phyloP scores from a whole-genome alignment of 2,797 vertebrate genomes.

The Cheirogaleus major region DNA sequence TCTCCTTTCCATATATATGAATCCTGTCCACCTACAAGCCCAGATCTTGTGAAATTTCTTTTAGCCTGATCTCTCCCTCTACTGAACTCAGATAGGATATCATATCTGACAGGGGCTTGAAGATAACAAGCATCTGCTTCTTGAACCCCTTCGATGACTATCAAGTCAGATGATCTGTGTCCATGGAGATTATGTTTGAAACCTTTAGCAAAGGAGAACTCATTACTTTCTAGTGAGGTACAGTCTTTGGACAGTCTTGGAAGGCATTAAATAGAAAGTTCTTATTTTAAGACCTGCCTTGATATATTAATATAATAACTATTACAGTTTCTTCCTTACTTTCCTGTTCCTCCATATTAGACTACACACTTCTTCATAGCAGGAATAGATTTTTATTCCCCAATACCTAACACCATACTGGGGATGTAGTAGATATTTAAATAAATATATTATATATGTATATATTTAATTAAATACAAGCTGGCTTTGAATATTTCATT shows the following conservation, averaged over 20 bases:
- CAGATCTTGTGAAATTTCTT: background rate
- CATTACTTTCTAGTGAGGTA: background rate
- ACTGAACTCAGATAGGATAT: background rate
- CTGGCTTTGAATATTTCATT: background rate
- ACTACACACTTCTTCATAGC: background rate
- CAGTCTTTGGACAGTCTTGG: background rate
- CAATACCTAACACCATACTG: background rate
- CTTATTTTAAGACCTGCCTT: background rate
- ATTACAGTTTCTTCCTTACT: background rate
- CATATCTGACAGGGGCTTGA: background rate
- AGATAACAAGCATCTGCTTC: background rate
- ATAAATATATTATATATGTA: background rate
- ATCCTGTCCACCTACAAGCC: background rate
- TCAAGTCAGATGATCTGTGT: background rate
- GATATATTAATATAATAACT: background rate
- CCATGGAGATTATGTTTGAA: slow-evolving; percentile 1
- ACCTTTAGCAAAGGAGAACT: background rate
- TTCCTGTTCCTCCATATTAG: background rate
- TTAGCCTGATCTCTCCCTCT: background rate
- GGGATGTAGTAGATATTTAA: background rate
- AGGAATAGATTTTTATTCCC: background rate
- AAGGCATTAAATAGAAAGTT: background rate
- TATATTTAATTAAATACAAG: background rate
- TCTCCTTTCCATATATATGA: background rate
- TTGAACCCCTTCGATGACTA: background rate